These are phyloP conservation scores for Atherinomorus stipes DNA, from an alignment of 2,113 vertebrate species.

Conservation along the genomic window DNA sequence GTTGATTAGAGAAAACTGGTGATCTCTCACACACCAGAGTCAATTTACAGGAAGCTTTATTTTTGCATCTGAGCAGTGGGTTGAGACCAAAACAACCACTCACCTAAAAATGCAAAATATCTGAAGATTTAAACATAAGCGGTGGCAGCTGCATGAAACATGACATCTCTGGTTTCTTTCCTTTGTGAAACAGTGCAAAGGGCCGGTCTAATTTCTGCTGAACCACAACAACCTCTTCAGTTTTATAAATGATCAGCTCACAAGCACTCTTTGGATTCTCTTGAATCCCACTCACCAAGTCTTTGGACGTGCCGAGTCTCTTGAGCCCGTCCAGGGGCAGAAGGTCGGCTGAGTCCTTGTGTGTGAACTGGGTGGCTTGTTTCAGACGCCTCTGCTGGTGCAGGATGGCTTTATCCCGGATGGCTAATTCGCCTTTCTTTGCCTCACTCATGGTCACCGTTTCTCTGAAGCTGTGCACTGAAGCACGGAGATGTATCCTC, in stretches of 20 bases:
- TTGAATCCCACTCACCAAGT: constrained; percentile 87
- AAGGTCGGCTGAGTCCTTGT: constrained; percentile 98
- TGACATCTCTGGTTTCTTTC: neutral
- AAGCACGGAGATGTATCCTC: constrained; percentile 29
- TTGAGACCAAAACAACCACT: too few species aligned
- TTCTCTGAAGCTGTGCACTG: constrained; percentile 17
- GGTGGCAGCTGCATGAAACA: neutral
- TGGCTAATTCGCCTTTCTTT: constrained; percentile 84
- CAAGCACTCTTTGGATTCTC: neutral
- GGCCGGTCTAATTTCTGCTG: neutral
- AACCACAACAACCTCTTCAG: neutral
- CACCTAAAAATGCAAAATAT: too few species aligned
- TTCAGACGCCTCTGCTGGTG: constrained; percentile 93
- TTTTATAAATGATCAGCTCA: neutral
- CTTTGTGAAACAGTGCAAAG: too few species aligned
- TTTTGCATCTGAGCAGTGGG: neutral
- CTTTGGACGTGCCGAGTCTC: constrained; percentile 94
- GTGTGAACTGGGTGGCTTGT: constrained; percentile 94
- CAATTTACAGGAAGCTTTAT: neutral
- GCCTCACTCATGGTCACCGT: constrained; percentile 70
- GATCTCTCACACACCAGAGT: too few species aligned
- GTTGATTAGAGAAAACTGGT: too few species aligned
- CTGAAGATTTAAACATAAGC: neutral
- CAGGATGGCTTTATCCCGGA: constrained; percentile 89
- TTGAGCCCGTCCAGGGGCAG: constrained; percentile 95